Percentiles rank a stretch among this genome's conserved stretches.
Conservation (phyloP, 37 sponge, comb jelly and placozoan genomes). For the Oopsacas minuta region DNA sequence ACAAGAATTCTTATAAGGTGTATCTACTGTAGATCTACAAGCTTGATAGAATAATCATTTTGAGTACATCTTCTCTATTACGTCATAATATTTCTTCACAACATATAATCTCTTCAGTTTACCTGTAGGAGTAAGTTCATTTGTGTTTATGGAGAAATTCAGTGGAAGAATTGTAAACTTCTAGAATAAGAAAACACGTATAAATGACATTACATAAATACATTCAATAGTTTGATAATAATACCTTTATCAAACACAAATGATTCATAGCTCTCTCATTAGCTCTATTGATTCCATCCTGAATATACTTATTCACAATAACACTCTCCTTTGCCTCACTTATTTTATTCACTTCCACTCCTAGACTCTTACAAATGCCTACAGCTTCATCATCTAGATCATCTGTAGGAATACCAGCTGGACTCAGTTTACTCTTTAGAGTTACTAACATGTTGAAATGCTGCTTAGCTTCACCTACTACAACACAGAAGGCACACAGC, state of each 20-base stretch:
- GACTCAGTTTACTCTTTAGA: constrained; percentile 46
- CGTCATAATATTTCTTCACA: constrained; percentile 52
- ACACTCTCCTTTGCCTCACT: constrained; percentile 52
- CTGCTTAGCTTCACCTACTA: constrained; percentile 76
- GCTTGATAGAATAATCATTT: not conserved
- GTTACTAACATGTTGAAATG: constrained; percentile 75
- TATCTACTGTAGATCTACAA: not conserved
- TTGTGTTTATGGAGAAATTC: constrained; percentile 54
- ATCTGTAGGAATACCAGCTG: constrained; percentile 31
- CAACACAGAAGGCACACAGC: constrained; percentile 57
- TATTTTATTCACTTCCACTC: constrained; percentile 8
- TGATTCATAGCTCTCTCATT: constrained; percentile 35
- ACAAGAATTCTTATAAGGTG: no score
- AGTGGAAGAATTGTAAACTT: constrained; percentile 67
- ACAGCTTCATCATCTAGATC: constrained; percentile 26
- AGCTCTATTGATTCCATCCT: constrained; percentile 40
- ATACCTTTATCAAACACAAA: constrained; percentile 20
- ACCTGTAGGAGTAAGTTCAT: constrained; percentile 66
- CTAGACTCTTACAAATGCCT: not conserved
- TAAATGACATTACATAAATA: not conserved
- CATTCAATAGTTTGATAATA: not conserved
- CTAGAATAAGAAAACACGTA: constrained; percentile 19
- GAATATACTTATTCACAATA: constrained; percentile 50
- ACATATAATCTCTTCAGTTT: constrained; percentile 71
- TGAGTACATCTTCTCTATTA: constrained; percentile 24